phyloP scores from a whole-genome alignment of 2,797 vertebrate genomes.

The Potorous gilbertii region DNA sequence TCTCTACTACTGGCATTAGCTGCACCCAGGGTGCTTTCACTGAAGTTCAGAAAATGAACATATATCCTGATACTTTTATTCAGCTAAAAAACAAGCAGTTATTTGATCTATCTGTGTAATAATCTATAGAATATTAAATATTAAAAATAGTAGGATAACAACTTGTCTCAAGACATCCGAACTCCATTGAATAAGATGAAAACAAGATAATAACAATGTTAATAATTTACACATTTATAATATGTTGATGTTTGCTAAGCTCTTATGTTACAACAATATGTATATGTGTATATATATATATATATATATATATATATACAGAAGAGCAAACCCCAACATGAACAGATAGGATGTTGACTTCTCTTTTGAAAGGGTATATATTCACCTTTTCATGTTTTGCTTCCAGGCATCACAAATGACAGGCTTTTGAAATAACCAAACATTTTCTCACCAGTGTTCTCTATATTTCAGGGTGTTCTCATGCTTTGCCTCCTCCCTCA shows the following conservation, averaged over 20 bases:
- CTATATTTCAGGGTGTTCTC: background rate
- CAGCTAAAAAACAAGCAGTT: background rate
- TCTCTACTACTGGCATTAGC: background rate
- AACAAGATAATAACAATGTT: background rate
- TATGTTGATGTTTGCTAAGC: background rate
- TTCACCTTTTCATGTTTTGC: background rate
- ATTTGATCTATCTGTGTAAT: background rate
- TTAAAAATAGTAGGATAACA: background rate
- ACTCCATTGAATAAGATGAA: background rate
- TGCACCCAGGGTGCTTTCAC: background rate
- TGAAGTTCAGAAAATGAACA: background rate
- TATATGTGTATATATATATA: too few relatives aligned
- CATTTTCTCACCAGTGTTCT: background rate
- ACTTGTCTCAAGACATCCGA: background rate
- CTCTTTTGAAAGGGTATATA: background rate
- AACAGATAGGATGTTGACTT: background rate
- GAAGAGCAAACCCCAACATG: background rate
- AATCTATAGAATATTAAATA: background rate
- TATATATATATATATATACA: background rate
- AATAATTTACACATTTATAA: background rate
- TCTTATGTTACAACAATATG: background rate
- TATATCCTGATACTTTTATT: background rate
- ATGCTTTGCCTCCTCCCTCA: slow-evolving; percentile 47
- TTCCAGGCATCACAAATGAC: background rate
- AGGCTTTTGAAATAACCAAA: background rate